Evolutionary conservation across 1,140 invertebrate genomes (phyloP), one percentile per base, ranked within the genome.

Genomic region (Heliothis subflexa): DNA sequence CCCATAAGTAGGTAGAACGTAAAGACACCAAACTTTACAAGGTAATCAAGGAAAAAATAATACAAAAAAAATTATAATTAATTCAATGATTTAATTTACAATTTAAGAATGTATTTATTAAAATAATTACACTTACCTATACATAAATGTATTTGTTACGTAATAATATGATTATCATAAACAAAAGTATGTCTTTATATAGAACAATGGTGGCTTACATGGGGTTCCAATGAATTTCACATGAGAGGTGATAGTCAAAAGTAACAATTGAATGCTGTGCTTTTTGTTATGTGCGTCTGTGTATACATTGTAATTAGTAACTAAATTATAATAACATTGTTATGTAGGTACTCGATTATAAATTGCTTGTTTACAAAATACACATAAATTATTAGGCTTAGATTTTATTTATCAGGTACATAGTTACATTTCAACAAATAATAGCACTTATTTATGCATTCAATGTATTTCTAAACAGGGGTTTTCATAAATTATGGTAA

Each of bases 151-250:
- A 52, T n/a, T n/a, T n/a, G 7, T 52, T 52, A 52, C 50, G 14
- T 52, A 52, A 54, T n/a, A 16, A 9, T 9, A 11, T 18, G 9
- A 55, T 55, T 55, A 55, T 55, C 54, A 55, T 55, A 21, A 21
- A 55, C 59, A 79, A 66, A 73, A 49, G 72, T 76, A 33, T 45
- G 13, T 40, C 78, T 81, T 57, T 73, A 83, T 80, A 80, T 77
- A 79, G 84, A 81, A 85, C 84, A 83, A 85, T 85, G 75, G 45
- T 18, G 16, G n/a, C 77, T 79, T 81, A 83, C 81, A 80, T 81
- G 49, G n/a, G 50, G 76, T 85, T 85, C 71, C 25, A 64, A 70
- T 79, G 79, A 82, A 79, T 78, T 78, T 81, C 78, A 54, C 59
- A 64, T 57, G 13, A 57, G 54, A 57, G 54, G 49, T 50, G 45